Evolutionary conservation across 2,888 invertebrate genomes (phyloP), one percentile per base, ranked within the genome.

Genomic region (Luperina testacea): DNA sequence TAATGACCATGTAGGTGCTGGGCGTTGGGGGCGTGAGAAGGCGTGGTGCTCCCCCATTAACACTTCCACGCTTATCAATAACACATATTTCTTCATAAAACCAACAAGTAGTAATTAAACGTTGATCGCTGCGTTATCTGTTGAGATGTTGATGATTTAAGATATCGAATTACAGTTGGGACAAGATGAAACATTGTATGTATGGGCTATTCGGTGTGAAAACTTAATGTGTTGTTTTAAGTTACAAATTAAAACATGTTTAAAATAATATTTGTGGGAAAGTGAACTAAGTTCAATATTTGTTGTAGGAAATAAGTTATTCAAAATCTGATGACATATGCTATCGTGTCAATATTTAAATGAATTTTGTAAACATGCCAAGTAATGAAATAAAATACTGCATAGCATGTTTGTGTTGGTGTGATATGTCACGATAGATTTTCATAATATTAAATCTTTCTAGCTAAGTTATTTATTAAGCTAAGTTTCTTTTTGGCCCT

Each of bases 11-110:
- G 83, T 75, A 72, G 80, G 51, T 76, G 61, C 59, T 75, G 85
- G 85, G 85, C 83, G 85, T 80, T 32, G 61, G 87, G 93, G 95
- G 95, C 95, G 95, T 88, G 86, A 78, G 86, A 88, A 87, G 95
- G 95, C 95, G 95, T 93, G 93, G 91, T 88, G 86, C 79, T 75
- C 74, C 85, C 85, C 89, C 83, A 88, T 92, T 91, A 89, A 84
- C 88, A 86, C 90, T 89, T 90, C 88, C 91, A 91, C 90, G 92
- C 87, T 90, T 90, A 92, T 93, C 91, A 93, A 92, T 90, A 91
- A 90, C 87, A 86, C 90, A 92, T 93, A 91, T 91, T 91, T 93
- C 91, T 89, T 91, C 83, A 91, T 92, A 90, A 91, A 81, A 80
- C 75, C 69, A 81, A 86, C 83, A 86, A 83, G 38, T 81, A 78